Evolutionary conservation across 2,113 vertebrate species (phyloP), one percentile per base, ranked within the genome.

Genomic region (Sapajus apella): DNA sequence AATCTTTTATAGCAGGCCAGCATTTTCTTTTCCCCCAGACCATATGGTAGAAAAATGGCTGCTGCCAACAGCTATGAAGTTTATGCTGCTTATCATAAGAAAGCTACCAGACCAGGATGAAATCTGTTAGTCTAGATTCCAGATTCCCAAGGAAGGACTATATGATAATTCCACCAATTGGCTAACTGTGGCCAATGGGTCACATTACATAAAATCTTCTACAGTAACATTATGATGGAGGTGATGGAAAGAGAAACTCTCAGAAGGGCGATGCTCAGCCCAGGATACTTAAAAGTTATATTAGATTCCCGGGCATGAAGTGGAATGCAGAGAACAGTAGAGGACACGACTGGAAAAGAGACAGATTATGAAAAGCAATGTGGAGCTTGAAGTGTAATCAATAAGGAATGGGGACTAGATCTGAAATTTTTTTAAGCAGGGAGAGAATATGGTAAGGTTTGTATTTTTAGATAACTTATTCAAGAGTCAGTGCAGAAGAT

Each of bases 21-120:
- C 14, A 40, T 91, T 91, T 88, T 88, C 37, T 87, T n/a, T 94
- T 94, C 83, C 27, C 73, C 55, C 35, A 95, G 88, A 70, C 40
- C 73, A 90, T 86, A 96, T 89, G 83, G 47, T 50, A 92, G 43
- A 94, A 90, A 97, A 94, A 92, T 87, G 37, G 75, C n/a, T 87
- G 58, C 66, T 94, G 84, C 80, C 58, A 95, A 81, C 40, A 97
- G 77, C n/a, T 70, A 40, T 89, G 47, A 88, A 89, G n/a, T 61
- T 18, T 95, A 86, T 66, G 92, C 37, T 90, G 89, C 43, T 96
- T 30, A 64, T 58, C 75, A 90, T 83, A 96, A 94, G n/a, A 86
- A 94, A 95, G 21, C 50, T 94, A 87, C 8, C 37, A 87, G 64
- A 90, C 50, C 82, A 14, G 58, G 61, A 32, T 45, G 8, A 96